Percentiles rank a stretch among this genome's conserved stretches.
Conservation (phyloP, 2,113 vertebrate species). For the Pangasianodon gigas region DNA sequence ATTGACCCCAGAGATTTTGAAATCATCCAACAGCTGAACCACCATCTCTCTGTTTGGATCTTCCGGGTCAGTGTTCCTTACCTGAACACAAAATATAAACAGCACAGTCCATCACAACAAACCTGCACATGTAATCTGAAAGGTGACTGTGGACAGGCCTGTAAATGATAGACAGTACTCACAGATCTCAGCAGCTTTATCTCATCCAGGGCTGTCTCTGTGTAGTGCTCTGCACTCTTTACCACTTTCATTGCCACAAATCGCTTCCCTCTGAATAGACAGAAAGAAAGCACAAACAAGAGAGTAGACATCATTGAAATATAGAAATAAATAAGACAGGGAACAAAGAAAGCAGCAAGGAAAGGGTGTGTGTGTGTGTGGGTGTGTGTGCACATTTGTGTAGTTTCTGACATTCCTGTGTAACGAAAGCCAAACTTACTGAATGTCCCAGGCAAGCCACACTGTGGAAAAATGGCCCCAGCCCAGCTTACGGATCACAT, state of each 20-base stretch:
- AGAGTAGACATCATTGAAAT: slow-evolving; percentile 2
- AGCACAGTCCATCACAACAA: background rate
- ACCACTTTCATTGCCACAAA: slow-evolving; percentile 99
- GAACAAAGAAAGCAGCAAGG: background rate
- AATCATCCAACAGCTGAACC: slow-evolving; percentile 94
- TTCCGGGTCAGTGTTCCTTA: slow-evolving; percentile 87
- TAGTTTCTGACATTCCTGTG: background rate
- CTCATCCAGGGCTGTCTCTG: slow-evolving; percentile 95
- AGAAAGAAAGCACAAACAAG: slow-evolving; percentile 10
- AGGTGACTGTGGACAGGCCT: background rate
- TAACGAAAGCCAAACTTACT: slow-evolving; percentile 73
- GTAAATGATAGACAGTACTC: slow-evolving; percentile 63
- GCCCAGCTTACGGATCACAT: slow-evolving; percentile 95
- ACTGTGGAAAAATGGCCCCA: slow-evolving; percentile 99
- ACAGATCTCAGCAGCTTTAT: slow-evolving; percentile 94
- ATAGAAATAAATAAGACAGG: background rate
- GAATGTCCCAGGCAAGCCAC: slow-evolving; percentile 97
- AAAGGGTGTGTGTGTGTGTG: background rate
- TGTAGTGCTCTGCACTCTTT: slow-evolving; percentile 98
- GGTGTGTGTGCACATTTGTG: background rate
- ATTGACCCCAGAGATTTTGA: slow-evolving; percentile 96
- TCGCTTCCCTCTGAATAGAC: slow-evolving; percentile 80
- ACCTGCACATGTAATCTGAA: background rate
- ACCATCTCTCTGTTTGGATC: slow-evolving; percentile 93
- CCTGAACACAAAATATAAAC: slow-evolving; percentile 67